Base-by-base conservation (phyloP, 2,888 invertebrate species). In the Apodemia zela region DNA sequence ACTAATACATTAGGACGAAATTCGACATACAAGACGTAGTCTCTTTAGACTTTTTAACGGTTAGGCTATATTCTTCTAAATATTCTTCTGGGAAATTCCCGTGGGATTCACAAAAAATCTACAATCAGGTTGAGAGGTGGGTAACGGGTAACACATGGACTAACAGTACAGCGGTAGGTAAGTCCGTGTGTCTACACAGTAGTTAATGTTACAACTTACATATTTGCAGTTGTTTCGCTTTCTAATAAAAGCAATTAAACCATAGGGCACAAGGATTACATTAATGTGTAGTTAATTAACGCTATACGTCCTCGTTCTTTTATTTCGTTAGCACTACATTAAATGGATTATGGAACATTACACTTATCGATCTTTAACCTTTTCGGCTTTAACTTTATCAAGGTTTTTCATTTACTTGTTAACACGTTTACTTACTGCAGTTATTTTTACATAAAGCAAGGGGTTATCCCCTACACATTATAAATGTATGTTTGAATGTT, bases 81-180 rank as follows among this genome's bases (percentile, higher is more conserved):
- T n/a, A n/a, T n/a, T n/a, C n/a, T n/a, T n/a, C n/a, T n/a, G n/a
- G n/a, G 33, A 33, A 8, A 33, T 33, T 33, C 0, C 8, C 33
- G 33, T 33, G 8, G 8, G 8, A 33, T 33, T 33, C 33, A 8
- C 33, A 7, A 33, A 29, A n/a, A 29, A 29, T 3, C 38, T 38
- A 11, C 0, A 38, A 38, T 13, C 33, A 33, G 5, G 33, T 7
- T 33, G 33, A 3, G 25, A 25, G 25, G 25, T 4, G 25, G 33
- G 1, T 33, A 8, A 1, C 1, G n/a, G 8, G 8, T 33, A 33
- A 33, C 33, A 33, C 33, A 33, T 33, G 33, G 33, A 29, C 5
- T 29, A 6, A 3, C 87, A 87, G 58, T 66, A 61, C 13, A 33
- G 7, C 42, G 25, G 25, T n/a, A n/a, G 15, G 21, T 2, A 7